Evolutionary conservation across 2,113 vertebrate species (phyloP), one percentile per base, ranked within the genome.

Genomic region (Stigmatopora argus): DNA sequence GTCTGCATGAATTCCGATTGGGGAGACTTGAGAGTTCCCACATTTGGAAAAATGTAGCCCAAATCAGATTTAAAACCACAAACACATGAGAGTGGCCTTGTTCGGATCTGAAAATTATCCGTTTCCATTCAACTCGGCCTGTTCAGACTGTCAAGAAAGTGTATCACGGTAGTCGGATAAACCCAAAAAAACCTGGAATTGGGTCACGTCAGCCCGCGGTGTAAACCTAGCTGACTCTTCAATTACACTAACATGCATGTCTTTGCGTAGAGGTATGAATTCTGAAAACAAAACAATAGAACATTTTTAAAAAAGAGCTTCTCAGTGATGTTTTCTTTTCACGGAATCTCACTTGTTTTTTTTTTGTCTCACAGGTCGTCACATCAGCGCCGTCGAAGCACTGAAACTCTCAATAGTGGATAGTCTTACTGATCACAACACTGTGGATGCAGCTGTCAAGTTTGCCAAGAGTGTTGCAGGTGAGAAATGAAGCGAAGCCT

Each of bases 341-440:
- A 41, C 17, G 34, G 10, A 35, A 3, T 4, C 31, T 58, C 9
- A 58, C 15, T 13, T 11, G 4, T n/a, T 23, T 61, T 38, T 14
- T 45, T 5, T 45, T 44, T 45, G 23, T 23, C 62, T 51, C 60
- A 44, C 82, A 98, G 96, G 96, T 66, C 94, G 88, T 69, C 86
- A 88, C 47, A 35, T 97, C 80, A 77, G 80, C 26, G 94, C 94
- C 12, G 52, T 82, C 4, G 93, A 96, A 85, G 96, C 94, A 0
- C 85, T 94, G 73, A 91, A 90, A 67, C 89, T 98, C 53, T 94
- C 95, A 55, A 83, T 98, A 44, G 81, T 97, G 62, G 96, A 97
- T 87, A 83, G 90, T 81, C 74, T 95, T 45, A 92, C 92, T 14
- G 89, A 93, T 65, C 81, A 86, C 53, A 90, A 91, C 72, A 78